Evolutionary conservation across 2,888 invertebrate genomes (phyloP).

Genomic region (Ophioninae sp.): DNA sequence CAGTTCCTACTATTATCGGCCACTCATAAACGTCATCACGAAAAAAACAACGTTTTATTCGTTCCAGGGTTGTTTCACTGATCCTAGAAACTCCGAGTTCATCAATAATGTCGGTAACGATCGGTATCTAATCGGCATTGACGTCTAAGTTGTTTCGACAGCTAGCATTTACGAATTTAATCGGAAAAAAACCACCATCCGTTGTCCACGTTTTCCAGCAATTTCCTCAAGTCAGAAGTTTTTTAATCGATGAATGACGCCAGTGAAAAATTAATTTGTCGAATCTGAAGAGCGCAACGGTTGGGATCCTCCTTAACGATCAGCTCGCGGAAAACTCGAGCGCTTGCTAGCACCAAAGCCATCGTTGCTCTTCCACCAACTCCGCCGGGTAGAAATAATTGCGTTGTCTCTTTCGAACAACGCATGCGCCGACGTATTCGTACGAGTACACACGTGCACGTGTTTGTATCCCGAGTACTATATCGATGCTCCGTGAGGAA

Average conservation of each 20-base stretch:
- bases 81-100: background rate
- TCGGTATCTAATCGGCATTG: background rate
- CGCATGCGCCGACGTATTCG: constrained; percentile 25
- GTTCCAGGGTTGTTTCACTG: background rate
- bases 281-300: background rate
- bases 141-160: background rate
- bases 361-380: constrained; percentile 38
- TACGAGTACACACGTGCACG: constrained; percentile 9
- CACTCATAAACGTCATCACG: background rate
- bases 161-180: background rate
- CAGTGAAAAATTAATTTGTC: background rate
- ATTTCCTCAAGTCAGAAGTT: background rate
- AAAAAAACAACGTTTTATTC: background rate
- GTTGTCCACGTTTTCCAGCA: background rate
- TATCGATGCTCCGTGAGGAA: constrained; percentile 51
- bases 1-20: background rate
- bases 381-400: constrained; percentile 46
- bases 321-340: constrained; percentile 13
- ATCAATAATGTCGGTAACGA: background rate
- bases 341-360: constrained; percentile 14
- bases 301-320: background rate
- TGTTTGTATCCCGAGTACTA: background rate
- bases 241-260: background rate
- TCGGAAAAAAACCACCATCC: background rate
- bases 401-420: constrained; percentile 28